Percentiles rank a stretch among this genome's conserved stretches.
phyloP scores from a whole-genome alignment of 2,888 invertebrate species.

The Mythimna pallens region DNA sequence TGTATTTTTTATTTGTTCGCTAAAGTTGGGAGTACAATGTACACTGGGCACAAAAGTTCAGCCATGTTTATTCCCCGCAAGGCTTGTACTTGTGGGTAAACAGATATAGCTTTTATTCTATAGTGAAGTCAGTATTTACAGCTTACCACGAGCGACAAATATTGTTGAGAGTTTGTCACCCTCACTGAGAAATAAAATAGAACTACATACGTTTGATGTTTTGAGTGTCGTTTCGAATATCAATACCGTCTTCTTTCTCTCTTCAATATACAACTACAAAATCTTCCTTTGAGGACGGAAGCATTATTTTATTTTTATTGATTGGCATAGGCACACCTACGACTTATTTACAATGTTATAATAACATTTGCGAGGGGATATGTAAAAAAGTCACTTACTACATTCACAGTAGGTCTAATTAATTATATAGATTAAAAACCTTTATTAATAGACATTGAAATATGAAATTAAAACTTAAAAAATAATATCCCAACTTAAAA shows the following conservation, averaged over 20 bases:
- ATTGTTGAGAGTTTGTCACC: constrained; percentile 36
- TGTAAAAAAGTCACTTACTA: too few species aligned
- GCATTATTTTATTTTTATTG: too few species aligned
- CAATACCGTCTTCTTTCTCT: constrained; percentile 3
- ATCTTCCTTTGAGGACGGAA: too few species aligned
- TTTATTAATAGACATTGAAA: too few species aligned
- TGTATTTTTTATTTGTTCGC: constrained; percentile 54
- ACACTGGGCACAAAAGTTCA: constrained; percentile 52
- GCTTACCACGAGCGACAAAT: constrained; percentile 33
- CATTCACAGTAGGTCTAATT: too few species aligned
- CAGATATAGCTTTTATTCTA: constrained; percentile 47
- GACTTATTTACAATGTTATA: too few species aligned
- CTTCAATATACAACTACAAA: background rate
- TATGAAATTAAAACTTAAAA: too few species aligned
- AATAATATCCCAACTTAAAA: too few species aligned
- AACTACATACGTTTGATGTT: constrained; percentile 11
- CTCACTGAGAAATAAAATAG: constrained; percentile 36
- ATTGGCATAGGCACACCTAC: too few species aligned
- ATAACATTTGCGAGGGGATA: too few species aligned
- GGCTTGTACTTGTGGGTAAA: constrained; percentile 46
- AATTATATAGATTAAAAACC: too few species aligned
- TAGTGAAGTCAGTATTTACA: constrained; percentile 44
- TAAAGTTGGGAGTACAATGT: constrained; percentile 41
- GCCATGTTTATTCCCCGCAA: constrained; percentile 35
- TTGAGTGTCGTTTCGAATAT: constrained; percentile 29